These are phyloP conservation scores for Cynodonichthys magdalenae DNA, from an alignment of 2,797 vertebrate species.

Conservation along the genomic window DNA sequence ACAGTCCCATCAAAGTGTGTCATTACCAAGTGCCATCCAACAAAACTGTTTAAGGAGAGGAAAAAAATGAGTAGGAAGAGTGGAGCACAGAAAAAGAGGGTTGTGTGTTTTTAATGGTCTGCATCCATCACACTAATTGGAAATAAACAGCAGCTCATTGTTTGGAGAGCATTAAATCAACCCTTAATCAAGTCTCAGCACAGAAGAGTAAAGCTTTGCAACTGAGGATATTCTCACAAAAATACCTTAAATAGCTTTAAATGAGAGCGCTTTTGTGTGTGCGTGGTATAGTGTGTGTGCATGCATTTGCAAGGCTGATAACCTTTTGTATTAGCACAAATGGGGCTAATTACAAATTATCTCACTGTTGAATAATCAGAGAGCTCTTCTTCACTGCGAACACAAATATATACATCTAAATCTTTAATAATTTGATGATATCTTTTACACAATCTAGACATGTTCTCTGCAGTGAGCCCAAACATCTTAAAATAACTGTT, in stretches of 20 bases:
- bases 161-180: constrained; percentile 74
- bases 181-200: constrained; percentile 63
- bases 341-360: constrained; percentile 57
- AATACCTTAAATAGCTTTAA: constrained; percentile 63
- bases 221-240: constrained; percentile 44
- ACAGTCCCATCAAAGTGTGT: constrained; percentile 46
- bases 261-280: constrained; percentile 25
- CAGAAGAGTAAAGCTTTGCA: constrained; percentile 35
- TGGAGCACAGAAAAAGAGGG: constrained; percentile 14
- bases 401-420: constrained; percentile 24
- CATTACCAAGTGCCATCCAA: constrained; percentile 41
- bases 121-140: constrained; percentile 75
- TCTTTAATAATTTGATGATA: constrained; percentile 18
- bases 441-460: constrained; percentile 16
- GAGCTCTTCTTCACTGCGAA: constrained; percentile 12
- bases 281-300: constrained; percentile 5
- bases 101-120: constrained; percentile 54
- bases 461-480: constrained; percentile 5
- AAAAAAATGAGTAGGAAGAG: constrained; percentile 16
- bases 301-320: constrained; percentile 31
- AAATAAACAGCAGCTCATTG: constrained; percentile 72
- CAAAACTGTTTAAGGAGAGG: constrained; percentile 21
- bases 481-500: constrained; percentile 19
- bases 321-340: constrained; percentile 56
- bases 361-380: constrained; percentile 42